phyloP scores from a whole-genome alignment of 2,888 invertebrate genomes.

The Marronus borbonicus region DNA sequence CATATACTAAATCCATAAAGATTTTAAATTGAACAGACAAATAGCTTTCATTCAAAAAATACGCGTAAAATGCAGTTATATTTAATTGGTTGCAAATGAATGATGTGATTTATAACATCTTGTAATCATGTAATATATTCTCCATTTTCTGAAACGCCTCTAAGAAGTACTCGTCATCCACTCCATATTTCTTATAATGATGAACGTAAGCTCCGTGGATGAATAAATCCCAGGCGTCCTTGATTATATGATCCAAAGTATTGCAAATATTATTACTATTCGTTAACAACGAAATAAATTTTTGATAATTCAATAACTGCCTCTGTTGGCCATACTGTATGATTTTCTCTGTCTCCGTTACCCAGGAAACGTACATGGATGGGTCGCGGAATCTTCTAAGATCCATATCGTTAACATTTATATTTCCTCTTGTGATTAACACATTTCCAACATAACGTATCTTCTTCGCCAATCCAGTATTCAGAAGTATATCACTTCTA shows the following conservation, averaged over 20 bases:
- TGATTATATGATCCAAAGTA: constrained; percentile 67
- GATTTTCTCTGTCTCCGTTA: constrained; percentile 63
- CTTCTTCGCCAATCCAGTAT: constrained; percentile 43
- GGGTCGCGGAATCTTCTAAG: constrained; percentile 62
- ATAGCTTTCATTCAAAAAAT: no score
- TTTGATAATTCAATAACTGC: constrained; percentile 67
- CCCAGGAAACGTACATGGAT: constrained; percentile 68
- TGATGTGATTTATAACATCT: constrained; percentile 60
- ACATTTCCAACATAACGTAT: constrained; percentile 65
- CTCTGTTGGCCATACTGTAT: constrained; percentile 67
- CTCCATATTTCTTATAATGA: constrained; percentile 71
- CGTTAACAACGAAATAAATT: constrained; percentile 69
- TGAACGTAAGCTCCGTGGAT: constrained; percentile 72
- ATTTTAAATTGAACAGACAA: no score
- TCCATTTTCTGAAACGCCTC: constrained; percentile 71
- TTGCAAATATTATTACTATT: constrained; percentile 69
- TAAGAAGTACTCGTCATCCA: constrained; percentile 71
- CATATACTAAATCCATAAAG: no score
- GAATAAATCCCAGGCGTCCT: constrained; percentile 71
- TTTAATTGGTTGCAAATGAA: background rate
- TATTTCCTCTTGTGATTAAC: constrained; percentile 68
- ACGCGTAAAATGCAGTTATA: no score
- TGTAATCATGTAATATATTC: constrained; percentile 70
- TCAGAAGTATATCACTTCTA: constrained; percentile 37
- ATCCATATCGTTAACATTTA: constrained; percentile 59